Evolutionary conservation across 2,797 vertebrate genomes (phyloP), one percentile per base, ranked within the genome.

Genomic region (Arnoldichthys spilopterus): DNA sequence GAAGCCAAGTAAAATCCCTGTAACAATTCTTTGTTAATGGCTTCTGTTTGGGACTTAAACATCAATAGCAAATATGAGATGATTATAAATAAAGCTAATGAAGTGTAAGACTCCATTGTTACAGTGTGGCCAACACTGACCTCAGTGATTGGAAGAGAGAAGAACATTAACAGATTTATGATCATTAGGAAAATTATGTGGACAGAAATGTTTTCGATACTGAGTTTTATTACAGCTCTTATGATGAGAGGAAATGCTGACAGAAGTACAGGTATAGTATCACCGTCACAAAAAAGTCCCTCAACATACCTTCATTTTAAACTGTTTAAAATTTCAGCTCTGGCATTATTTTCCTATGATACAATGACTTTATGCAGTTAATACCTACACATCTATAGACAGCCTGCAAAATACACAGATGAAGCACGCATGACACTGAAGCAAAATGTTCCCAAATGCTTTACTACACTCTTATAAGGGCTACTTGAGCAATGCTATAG

Each of bases 91-190:
- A 76, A 40, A 79, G 70, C 11, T 71, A 53, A 66, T 68, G 58
- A 77, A 75, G 22, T 51, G 37, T 28, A n/a, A 43, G n/a, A 28
- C 32, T 56, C 22, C 16, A 45, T 51, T 40, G 56, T 20, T 30
- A 66, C 72, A 66, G 59, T 37, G 13, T 13, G 70, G 74, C 76
- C 81, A 82, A 53, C 70, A 13, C 45, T 76, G 67, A 82, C 67
- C 64, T 72, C 72, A 79, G 67, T 32, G 45, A 28, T 82, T 79
- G 72, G 61, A 79, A 53, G 64, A 75, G 22, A 63, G 47, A 40
- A n/a, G n/a, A 64, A 16, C 51, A 74, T n/a, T 34, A 43, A 74
- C 56, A 15, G 3, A 79, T 75, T 32, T 62, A 67, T n/a, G 26
- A 62, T 64, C 49, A 43, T 72, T 58, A 11, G 47, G 47, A n/a